Percentiles rank a stretch among this genome's conserved stretches.
Evolutionary conservation across 2,888 invertebrate genomes (phyloP).

Genomic region (Pollenia labialis): DNA sequence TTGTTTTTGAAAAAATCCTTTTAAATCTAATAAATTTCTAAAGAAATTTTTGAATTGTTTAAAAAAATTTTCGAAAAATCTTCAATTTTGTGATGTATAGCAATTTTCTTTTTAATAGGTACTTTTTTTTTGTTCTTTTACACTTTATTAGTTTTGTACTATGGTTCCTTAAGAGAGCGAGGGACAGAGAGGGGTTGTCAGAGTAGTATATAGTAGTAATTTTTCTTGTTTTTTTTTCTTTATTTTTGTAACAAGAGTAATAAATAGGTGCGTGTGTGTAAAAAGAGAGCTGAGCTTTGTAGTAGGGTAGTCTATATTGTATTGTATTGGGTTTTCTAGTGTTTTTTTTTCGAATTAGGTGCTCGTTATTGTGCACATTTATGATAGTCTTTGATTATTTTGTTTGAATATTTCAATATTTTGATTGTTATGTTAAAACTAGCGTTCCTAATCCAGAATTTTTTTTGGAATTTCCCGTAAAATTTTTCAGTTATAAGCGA

Average conservation of each 20-base stretch:
- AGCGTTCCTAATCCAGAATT: too few species aligned
- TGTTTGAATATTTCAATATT: constrained; percentile 16
- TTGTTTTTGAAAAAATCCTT: neutral
- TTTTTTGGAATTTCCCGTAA: too few species aligned
- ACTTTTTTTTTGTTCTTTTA: constrained; percentile 23
- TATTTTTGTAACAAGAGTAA: constrained; percentile 37
- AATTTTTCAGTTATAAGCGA: too few species aligned
- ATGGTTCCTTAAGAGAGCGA: constrained; percentile 36
- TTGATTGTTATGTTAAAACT: constrained; percentile 37
- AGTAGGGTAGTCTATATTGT: constrained; percentile 52
- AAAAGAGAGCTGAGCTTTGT: constrained; percentile 37
- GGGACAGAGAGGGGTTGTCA: constrained; percentile 11
- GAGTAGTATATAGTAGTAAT: constrained; percentile 52
- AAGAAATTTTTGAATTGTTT: constrained; percentile 18
- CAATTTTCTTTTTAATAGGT: constrained; percentile 42
- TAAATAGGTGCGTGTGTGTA: constrained; percentile 30
- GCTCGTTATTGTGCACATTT: constrained; percentile 10
- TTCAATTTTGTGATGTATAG: constrained; percentile 44
- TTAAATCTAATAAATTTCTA: neutral
- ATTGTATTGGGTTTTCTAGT: constrained; percentile 43
- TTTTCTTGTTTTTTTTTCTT: neutral
- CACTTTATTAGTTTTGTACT: constrained; percentile 55
- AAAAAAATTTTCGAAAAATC: constrained; percentile 30
- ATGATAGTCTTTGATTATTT: neutral
- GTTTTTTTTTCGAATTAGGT: neutral